These are phyloP conservation scores for Zosterops lateralis DNA, from an alignment of 2,113 vertebrate genomes.

Conservation along the genomic window DNA sequence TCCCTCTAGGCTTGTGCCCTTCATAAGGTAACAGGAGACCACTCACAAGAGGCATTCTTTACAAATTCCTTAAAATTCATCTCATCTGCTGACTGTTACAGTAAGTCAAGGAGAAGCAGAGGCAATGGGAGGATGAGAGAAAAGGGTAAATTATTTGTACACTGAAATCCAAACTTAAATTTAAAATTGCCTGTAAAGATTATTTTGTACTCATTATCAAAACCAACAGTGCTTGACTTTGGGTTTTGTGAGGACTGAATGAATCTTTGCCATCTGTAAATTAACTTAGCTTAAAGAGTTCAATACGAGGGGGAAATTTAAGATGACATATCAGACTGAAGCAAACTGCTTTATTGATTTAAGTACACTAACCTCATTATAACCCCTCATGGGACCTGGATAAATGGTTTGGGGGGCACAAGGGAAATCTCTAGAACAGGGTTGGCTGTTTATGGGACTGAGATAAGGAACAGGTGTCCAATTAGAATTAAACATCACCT, in stretches of 20 bases:
- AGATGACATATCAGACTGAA: not conserved
- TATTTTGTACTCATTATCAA: not conserved
- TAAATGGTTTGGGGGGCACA: not conserved
- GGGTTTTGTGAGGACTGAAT: not conserved
- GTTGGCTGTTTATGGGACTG: not conserved
- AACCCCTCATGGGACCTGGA: not conserved
- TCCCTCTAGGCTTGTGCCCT: constrained; percentile 56
- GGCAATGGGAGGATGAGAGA: not conserved
- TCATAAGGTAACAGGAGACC: constrained; percentile 59
- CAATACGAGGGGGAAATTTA: not conserved
- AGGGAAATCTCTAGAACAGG: not conserved
- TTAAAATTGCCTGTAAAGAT: not conserved
- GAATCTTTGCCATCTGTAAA: not conserved
- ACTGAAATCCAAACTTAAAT: not conserved
- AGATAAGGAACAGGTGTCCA: not conserved
- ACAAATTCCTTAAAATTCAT: not conserved
- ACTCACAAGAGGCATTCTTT: not conserved
- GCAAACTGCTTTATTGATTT: not conserved
- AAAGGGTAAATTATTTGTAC: not conserved
- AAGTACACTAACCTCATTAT: not conserved
- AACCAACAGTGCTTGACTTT: not conserved
- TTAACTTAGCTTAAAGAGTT: not conserved
- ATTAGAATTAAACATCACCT: not conserved
- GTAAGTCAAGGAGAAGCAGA: not conserved
- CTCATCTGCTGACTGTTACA: not conserved